Evolutionary conservation across 2,113 vertebrate genomes (phyloP).

Genomic region (Paraplagusia blochii): DNA sequence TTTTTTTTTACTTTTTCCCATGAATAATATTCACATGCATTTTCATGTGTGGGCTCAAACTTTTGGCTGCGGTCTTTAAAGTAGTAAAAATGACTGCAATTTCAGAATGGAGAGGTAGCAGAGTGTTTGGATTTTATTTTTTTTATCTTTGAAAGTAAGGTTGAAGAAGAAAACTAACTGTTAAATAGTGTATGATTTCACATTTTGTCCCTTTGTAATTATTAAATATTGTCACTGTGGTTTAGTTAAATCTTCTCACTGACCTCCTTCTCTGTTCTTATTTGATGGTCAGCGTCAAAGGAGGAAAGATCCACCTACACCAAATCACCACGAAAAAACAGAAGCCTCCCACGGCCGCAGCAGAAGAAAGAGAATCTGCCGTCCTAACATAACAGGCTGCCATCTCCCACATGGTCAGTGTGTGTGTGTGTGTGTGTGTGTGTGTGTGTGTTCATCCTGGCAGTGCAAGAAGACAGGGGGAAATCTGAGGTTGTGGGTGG

Average conservation of each 20-base stretch:
- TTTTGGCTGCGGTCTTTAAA: slow-evolving; percentile 18
- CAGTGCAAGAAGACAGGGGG: slow-evolving; percentile 37
- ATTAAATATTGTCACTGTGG: slow-evolving; percentile 3
- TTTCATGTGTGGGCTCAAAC: slow-evolving; percentile 37
- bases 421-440: slow-evolving; percentile 29
- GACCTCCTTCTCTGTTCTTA: slow-evolving; percentile 15
- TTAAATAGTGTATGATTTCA: no score
- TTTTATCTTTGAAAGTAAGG: not conserved
- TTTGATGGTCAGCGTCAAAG: slow-evolving; percentile 70
- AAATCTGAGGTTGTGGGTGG: slow-evolving; percentile 59
- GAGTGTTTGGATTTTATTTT: not conserved
- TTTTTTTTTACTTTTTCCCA: slow-evolving; percentile 30
- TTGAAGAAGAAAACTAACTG: not conserved
- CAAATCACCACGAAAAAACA: slow-evolving; percentile 72
- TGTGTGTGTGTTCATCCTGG: slow-evolving; percentile 26
- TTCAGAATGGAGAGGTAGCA: not conserved
- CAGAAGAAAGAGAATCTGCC: slow-evolving; percentile 53
- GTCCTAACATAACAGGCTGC: slow-evolving; percentile 49
- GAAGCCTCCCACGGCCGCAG: slow-evolving; percentile 64
- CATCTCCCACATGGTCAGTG: slow-evolving; percentile 62
- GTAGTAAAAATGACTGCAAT: slow-evolving; percentile 3
- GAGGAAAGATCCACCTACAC: slow-evolving; percentile 72
- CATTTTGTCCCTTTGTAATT: not conserved
- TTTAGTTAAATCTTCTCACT: slow-evolving; percentile 9
- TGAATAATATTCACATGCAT: slow-evolving; percentile 38